A percentile compares a stretch with the other conserved stretches of the same genome.
phyloP scores from a whole-genome alignment of 2,113 vertebrate genomes.

The Petrocephalus microphthalmus region DNA sequence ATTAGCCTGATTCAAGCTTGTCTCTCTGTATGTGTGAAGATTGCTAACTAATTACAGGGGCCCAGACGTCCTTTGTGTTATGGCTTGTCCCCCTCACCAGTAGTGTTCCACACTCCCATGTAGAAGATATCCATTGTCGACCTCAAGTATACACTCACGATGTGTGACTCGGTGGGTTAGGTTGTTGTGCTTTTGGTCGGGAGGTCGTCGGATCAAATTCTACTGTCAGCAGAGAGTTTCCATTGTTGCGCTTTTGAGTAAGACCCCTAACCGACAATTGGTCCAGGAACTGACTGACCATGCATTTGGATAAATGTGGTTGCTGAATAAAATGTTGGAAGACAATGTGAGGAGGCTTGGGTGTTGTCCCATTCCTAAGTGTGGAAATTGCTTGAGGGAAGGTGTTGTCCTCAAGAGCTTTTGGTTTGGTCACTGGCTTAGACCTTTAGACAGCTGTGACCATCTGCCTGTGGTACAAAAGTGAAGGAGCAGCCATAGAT shows the following conservation, averaged over 20 bases:
- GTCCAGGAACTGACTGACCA: background rate
- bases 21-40: background rate
- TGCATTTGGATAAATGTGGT: background rate
- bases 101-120: background rate
- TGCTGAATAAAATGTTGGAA: background rate
- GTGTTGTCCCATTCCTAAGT: background rate
- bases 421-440: background rate
- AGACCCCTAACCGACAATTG: background rate
- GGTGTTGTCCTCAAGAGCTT: background rate
- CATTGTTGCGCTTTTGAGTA: background rate
- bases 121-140: background rate
- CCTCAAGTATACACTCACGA: background rate
- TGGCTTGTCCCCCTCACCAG: background rate
- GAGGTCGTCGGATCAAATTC: background rate
- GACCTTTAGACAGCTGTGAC: background rate
- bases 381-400: background rate
- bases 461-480: background rate
- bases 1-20: background rate
- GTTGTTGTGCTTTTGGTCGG: background rate
- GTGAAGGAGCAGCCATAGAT: background rate
- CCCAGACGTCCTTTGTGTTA: background rate
- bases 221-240: background rate
- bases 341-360: background rate
- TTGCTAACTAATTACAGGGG: background rate
- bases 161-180: background rate